phyloP scores from a whole-genome alignment of 2,113 vertebrate genomes.

The Hyperoodon ampullatus region DNA sequence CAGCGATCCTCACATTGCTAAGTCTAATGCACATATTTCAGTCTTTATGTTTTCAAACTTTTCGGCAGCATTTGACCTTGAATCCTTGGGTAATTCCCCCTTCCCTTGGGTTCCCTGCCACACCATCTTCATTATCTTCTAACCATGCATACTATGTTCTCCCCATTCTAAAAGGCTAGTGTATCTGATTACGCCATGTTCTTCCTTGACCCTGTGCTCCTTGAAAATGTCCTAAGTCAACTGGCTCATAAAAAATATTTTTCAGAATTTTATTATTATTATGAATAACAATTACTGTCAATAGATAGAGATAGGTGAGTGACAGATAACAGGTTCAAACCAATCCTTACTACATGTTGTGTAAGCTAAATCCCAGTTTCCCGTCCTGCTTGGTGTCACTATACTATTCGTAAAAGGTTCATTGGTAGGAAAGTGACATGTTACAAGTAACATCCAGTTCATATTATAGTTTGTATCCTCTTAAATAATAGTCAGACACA shows the following conservation, averaged over 20 bases:
- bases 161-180: background rate
- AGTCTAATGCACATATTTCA: background rate
- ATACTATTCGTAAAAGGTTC: background rate
- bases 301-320: background rate
- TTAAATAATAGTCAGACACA: background rate
- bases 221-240: background rate
- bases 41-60: background rate
- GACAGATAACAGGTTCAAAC: background rate
- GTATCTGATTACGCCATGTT: background rate
- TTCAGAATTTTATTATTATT: background rate
- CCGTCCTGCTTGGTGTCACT: background rate
- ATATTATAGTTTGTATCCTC: background rate
- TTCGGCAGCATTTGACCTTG: too few species aligned
- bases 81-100: background rate
- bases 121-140: background rate
- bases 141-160: accelerated
- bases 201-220: background rate
- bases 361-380: background rate
- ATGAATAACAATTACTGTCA: background rate
- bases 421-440: background rate
- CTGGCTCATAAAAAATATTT: background rate
- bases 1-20: background rate
- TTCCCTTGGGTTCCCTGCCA: background rate
- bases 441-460: background rate
- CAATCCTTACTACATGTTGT: background rate